A percentile compares a stretch with the other conserved stretches of the same genome.
Conservation (phyloP, 2,797 vertebrate genomes). For the Hylomyscus alleni region DNA sequence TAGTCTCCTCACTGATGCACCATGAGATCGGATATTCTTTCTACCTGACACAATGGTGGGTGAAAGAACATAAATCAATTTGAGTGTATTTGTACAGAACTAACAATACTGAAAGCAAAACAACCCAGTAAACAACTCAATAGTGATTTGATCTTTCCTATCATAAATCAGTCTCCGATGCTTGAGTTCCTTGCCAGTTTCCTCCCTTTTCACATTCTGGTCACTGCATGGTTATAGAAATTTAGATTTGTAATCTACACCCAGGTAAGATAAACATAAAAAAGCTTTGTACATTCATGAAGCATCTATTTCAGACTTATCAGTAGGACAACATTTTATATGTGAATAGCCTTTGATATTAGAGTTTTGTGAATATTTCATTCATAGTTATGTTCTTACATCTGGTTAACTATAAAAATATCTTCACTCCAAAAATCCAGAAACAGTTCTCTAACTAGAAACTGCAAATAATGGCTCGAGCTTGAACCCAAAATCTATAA, state of each 20-base stretch:
- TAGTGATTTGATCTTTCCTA: conserved; percentile 41
- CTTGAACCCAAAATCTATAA: background rate
- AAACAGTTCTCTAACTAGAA: conserved; percentile 50
- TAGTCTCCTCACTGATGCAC: background rate
- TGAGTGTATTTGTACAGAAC: background rate
- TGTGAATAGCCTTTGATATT: background rate
- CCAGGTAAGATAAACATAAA: conserved; percentile 48
- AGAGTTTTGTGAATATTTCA: conserved; percentile 34
- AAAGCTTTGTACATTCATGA: background rate
- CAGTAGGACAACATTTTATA: background rate
- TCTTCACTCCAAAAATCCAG: background rate
- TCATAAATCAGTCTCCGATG: background rate
- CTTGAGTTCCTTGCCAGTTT: conserved; percentile 20
- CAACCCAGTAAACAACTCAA: background rate
- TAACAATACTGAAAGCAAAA: conserved; percentile 38
- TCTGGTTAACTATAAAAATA: conserved; percentile 63
- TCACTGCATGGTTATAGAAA: background rate
- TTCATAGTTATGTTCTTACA: conserved; percentile 6
- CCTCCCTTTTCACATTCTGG: background rate
- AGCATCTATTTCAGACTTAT: conserved; percentile 3
- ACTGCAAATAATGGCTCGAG: background rate
- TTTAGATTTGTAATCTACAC: conserved; percentile 50
- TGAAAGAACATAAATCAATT: background rate
- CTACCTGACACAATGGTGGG: background rate
- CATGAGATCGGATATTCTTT: background rate